Percentiles rank a stretch among this genome's conserved stretches.
Conservation (phyloP, 2,888 invertebrate genomes). For the Cosmopolites sordidus region DNA sequence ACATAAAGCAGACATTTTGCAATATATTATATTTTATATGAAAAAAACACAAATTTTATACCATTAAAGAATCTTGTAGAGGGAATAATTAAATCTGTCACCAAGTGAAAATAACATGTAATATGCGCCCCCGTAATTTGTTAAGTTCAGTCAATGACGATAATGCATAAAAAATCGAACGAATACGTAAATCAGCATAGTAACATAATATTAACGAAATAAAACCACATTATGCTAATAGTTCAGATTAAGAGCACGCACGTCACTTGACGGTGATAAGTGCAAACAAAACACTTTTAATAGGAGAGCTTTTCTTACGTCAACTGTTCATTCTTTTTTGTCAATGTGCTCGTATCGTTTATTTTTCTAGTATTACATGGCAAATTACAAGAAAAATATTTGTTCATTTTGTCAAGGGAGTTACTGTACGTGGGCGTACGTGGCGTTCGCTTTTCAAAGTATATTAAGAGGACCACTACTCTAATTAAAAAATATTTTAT, state of each 20-base stretch:
- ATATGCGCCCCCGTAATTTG: neutral
- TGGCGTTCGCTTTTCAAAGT: neutral
- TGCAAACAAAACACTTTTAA: slow-evolving; percentile 17
- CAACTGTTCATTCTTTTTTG: slow-evolving; percentile 1
- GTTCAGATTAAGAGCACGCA: slow-evolving; percentile 12
- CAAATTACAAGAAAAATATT: slow-evolving; percentile 8
- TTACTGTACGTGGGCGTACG: neutral
- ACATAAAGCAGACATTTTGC: too few relatives aligned
- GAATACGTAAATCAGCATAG: slow-evolving; percentile 18
- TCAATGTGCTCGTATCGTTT: neutral
- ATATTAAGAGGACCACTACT: neutral
- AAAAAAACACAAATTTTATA: too few relatives aligned
- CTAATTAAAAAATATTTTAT: too few relatives aligned
- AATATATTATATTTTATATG: too few relatives aligned
- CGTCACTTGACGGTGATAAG: slow-evolving; percentile 16
- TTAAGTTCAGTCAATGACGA: slow-evolving; percentile 16
- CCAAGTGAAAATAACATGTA: too few relatives aligned
- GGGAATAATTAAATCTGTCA: too few relatives aligned
- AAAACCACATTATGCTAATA: slow-evolving; percentile 12
- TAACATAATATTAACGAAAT: slow-evolving; percentile 14
- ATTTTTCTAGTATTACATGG: neutral
- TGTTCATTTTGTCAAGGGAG: neutral
- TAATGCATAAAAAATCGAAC: slow-evolving; percentile 6
- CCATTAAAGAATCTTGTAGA: too few relatives aligned
- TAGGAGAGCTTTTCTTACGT: slow-evolving; percentile 13